phyloP scores from a whole-genome alignment of 2,113 vertebrate species.

The Protobothrops mucrosquamatus region DNA sequence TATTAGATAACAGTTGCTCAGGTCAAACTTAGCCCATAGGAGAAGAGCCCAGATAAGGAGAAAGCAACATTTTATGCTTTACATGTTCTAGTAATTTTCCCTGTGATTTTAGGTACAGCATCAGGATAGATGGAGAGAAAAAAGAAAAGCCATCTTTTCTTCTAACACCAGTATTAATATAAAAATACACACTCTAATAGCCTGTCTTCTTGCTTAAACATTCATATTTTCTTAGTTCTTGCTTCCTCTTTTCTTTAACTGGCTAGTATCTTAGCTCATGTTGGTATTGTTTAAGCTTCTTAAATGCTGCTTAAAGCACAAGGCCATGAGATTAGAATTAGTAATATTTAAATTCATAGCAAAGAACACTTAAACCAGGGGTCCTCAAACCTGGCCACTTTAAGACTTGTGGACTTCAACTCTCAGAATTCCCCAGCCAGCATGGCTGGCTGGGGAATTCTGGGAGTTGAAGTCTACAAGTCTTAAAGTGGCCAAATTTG shows the following conservation, averaged over 20 bases:
- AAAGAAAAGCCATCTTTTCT: not conserved
- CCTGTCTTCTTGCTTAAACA: not conserved
- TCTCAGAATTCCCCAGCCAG: too few relatives aligned
- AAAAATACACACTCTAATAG: not conserved
- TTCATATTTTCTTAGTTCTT: not conserved
- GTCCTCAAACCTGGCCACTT: too few relatives aligned
- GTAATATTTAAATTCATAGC: not conserved
- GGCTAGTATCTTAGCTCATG: not conserved
- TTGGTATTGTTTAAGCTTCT: not conserved
- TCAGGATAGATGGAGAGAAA: not conserved
- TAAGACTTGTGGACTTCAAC: too few relatives aligned
- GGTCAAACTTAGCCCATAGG: not conserved
- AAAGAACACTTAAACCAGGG: not conserved
- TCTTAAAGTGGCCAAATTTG: too few relatives aligned
- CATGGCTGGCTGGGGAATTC: too few relatives aligned
- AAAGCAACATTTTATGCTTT: not conserved
- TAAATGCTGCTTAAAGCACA: not conserved
- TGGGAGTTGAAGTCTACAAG: too few relatives aligned
- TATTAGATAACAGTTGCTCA: not conserved
- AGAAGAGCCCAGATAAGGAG: not conserved
- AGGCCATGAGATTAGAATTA: not conserved
- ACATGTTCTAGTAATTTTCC: not conserved
- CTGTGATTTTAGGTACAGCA: not conserved
- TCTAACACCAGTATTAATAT: not conserved
- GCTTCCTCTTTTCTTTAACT: not conserved